Evolutionary conservation across 2,113 vertebrate genomes (phyloP).

Genomic region (Hippocampus comes): DNA sequence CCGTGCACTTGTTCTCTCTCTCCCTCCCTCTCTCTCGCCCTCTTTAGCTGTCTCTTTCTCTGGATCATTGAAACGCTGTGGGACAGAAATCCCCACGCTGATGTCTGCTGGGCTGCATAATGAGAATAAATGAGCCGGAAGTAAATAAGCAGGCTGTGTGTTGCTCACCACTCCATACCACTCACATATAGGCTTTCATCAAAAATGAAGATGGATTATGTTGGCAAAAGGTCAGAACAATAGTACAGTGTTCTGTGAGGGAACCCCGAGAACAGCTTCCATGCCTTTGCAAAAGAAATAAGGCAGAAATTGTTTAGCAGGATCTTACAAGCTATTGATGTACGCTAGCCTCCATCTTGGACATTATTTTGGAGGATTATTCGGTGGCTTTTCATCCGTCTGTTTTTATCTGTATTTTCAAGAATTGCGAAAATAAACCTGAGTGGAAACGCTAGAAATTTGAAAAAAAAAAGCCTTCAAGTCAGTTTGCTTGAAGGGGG

Average conservation of each 20-base stretch:
- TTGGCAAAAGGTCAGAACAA: slow-evolving; percentile 54
- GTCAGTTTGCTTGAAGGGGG: too few relatives aligned
- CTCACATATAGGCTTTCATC: slow-evolving; percentile 62
- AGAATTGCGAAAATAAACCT: too few relatives aligned
- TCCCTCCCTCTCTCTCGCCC: slow-evolving; percentile 15
- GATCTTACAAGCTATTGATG: too few relatives aligned
- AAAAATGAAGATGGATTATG: slow-evolving; percentile 70
- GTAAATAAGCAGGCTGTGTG: slow-evolving; percentile 74
- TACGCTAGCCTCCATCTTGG: too few relatives aligned
- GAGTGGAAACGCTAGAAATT: too few relatives aligned
- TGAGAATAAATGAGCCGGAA: slow-evolving; percentile 81
- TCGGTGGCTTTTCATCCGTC: too few relatives aligned
- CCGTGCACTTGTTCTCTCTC: slow-evolving; percentile 22
- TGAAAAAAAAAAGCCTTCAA: too few relatives aligned
- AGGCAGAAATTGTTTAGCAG: background rate
- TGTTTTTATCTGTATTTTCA: too few relatives aligned
- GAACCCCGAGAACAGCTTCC: slow-evolving; percentile 23
- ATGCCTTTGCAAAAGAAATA: slow-evolving; percentile 12
- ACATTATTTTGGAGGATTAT: too few relatives aligned
- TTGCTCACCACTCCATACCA: slow-evolving; percentile 57
- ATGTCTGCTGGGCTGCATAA: slow-evolving; percentile 71
- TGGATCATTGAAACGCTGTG: slow-evolving; percentile 58
- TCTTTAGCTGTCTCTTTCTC: slow-evolving; percentile 21
- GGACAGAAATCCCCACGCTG: slow-evolving; percentile 70
- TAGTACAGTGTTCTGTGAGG: slow-evolving; percentile 53